Percentiles rank a stretch among this genome's conserved stretches.
These are phyloP conservation scores for Thera britannica DNA, from an alignment of 2,888 invertebrate genomes.

Conservation along the genomic window DNA sequence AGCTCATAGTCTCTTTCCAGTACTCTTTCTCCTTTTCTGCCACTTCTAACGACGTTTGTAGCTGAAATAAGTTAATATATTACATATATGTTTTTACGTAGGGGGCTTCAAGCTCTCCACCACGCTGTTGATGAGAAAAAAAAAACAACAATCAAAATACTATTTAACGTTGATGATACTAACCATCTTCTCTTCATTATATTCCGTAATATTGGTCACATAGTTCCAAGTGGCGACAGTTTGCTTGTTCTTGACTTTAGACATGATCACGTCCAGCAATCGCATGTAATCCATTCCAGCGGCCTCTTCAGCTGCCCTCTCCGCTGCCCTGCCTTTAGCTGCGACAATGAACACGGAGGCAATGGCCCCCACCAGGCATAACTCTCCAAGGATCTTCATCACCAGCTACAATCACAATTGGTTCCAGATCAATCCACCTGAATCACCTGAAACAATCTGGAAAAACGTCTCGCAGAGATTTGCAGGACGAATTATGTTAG, in stretches of 20 bases:
- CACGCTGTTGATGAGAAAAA: too few relatives aligned
- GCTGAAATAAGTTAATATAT: constrained; percentile 46
- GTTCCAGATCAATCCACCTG: background rate
- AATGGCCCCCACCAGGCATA: constrained; percentile 75
- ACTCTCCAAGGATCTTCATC: constrained; percentile 74
- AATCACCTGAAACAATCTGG: too few relatives aligned
- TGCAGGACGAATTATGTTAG: too few relatives aligned
- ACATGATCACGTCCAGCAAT: constrained; percentile 84
- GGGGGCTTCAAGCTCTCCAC: too few relatives aligned
- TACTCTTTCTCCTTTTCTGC: constrained; percentile 86
- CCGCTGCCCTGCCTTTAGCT: constrained; percentile 73
- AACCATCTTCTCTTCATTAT: constrained; percentile 84
- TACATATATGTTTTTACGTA: too few relatives aligned
- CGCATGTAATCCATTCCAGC: constrained; percentile 86
- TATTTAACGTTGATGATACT: constrained; percentile 23
- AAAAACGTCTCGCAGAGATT: too few relatives aligned
- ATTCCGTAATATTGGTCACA: constrained; percentile 89
- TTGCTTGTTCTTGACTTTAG: constrained; percentile 82
- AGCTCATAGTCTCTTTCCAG: constrained; percentile 88
- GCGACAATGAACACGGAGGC: constrained; percentile 80
- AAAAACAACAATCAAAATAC: background rate
- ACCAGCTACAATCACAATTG: constrained; percentile 58
- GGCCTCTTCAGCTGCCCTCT: constrained; percentile 83
- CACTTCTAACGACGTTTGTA: constrained; percentile 65
- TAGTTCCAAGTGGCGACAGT: constrained; percentile 89